Evolutionary conservation across 2,797 vertebrate species (phyloP), one percentile per base, ranked within the genome.

Genomic region (Muscicapa comitata): DNA sequence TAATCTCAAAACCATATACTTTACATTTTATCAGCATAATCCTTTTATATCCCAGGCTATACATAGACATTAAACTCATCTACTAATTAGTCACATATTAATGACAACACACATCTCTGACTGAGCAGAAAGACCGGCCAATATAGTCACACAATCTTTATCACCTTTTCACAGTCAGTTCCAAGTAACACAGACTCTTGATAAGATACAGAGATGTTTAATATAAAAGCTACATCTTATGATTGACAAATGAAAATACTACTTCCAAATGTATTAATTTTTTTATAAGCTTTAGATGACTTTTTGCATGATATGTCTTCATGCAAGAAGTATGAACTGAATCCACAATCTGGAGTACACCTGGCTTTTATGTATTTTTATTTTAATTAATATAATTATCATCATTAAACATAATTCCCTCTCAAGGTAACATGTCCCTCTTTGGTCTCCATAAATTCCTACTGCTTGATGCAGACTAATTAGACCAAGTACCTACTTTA

Each of bases 1-100:
- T 86, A 68, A 57, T 84, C 82, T 71, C 43, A 84, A 94, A 87
- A 85, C 79, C 48, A 71, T 81, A 78, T 45, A 65, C 58, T 75
- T 92, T 48, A 91, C 29, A 88, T 70, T 83, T 82, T 92, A 87
- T 78, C 37, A 38, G 18, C 17, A 1, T 66, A 94, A 93, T 94
- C 67, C 53, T 92, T 95, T 88, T 86, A 84, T 29, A 84, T 87
- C n/a, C 51, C 29, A 54, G 66, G 45, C 83, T 94, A 93, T 78
- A 88, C 40, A 90, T 70, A 88, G 88, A 84, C 86, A 88, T 88
- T 81, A 86, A 93, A 96, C 70, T 73, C 58, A 93, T 68, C 91
- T 81, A 47, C 35, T 92, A 96, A 96, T 96, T 90, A 95, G 81
- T 37, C 88, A 58, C 45, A 77, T 51, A 92, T 88, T 91, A 93